Conservation (phyloP, 1,140 invertebrate species). For the Physella acuta region DNA sequence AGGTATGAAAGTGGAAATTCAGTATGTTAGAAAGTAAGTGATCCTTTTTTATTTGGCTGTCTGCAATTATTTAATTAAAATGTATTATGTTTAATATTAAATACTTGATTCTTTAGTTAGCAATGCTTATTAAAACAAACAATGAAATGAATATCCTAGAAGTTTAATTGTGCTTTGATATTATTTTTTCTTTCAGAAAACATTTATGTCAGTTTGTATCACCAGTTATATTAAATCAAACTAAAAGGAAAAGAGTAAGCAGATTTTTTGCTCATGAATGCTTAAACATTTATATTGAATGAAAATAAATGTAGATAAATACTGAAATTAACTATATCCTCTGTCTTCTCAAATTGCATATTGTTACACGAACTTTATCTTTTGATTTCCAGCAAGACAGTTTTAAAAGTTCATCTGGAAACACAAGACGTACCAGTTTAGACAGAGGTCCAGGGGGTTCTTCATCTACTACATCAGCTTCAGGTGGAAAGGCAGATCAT, state of each 20-base stretch:
- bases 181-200: slow-evolving; percentile 18
- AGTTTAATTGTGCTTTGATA: no score
- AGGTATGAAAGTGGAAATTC: slow-evolving; percentile 85
- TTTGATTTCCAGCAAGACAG: slow-evolving; percentile 6
- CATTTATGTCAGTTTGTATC: slow-evolving; percentile 13
- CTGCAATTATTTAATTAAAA: no score
- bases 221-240: slow-evolving; percentile 16
- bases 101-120: background rate
- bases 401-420: slow-evolving; percentile 11
- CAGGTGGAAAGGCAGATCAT: background rate
- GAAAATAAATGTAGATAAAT: no score
- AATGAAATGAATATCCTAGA: no score
- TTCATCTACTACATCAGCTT: background rate
- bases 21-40: slow-evolving; percentile 63
- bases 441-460: slow-evolving; percentile 10
- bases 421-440: background rate
- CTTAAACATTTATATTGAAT: no score
- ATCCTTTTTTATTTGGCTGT: background rate
- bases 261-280: no score
- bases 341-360: no score
- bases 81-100: background rate
- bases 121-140: background rate
- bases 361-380: background rate
- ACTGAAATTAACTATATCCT: no score
- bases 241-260: background rate